Evolutionary conservation across 2,797 vertebrate species (phyloP), one percentile per base, ranked within the genome.

Genomic region (Microctenopoma steveboyesi): DNA sequence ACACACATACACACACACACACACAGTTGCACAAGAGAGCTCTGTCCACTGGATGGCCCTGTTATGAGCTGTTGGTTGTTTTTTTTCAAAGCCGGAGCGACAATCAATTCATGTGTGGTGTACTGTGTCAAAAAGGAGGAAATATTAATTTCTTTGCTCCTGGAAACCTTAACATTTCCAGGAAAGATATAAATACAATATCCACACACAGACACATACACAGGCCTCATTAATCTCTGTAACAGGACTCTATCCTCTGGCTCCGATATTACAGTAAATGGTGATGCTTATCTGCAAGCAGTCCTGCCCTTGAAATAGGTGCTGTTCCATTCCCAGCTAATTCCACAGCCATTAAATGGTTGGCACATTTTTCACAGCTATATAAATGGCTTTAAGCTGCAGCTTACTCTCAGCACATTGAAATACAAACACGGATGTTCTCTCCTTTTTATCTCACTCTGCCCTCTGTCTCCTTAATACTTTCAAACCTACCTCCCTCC

Each of bases 221-320:
- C 76, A 7, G 72, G 72, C 81, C 87, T 91, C 87, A 90, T 93
- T 92, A 92, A 92, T 93, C 90, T 92, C 74, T 82, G 89, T 92
- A 91, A 92, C 90, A 89, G 85, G 84, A 93, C 83, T 93, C 88
- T 87, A 91, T 91, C 85, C 84, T 89, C 86, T 74, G 65, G 88
- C 91, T 91, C 73, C 91, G 84, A 89, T 90, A 91, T 92, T 93
- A 91, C 90, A 92, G 91, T 90, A 92, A 94, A 93, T 91, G 86
- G 83, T 82, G 91, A 91, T 88, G 87, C 87, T 91, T 91, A 92
- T 93, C 90, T 90, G 83, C 65, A 88, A 89, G 90, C 88, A 86
- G 84, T 22, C 67, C 89, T 93, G 92, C 84, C 91, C 88, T 89
- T 92, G 90, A 89, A 92, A 91, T 87, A 86, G 91, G 82, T 89